phyloP scores from a whole-genome alignment of 2,888 invertebrate species.

The Axea sp. region DNA sequence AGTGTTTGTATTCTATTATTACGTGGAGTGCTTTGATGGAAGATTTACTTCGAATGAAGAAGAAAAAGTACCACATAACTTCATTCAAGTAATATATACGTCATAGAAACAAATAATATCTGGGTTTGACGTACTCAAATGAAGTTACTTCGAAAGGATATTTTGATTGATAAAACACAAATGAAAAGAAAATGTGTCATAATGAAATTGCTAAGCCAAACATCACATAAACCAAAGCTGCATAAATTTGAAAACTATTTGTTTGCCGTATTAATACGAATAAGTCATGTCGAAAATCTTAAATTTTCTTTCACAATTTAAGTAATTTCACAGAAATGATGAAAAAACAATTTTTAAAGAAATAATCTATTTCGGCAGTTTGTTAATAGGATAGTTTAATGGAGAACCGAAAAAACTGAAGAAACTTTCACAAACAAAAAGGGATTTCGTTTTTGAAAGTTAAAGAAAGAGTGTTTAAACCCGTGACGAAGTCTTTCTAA shows the following conservation, averaged over 20 bases:
- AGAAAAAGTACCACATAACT: slow-evolving; percentile 49
- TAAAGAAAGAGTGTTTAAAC: slow-evolving; percentile 16
- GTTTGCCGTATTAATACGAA: slow-evolving; percentile 16
- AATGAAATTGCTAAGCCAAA: slow-evolving; percentile 32
- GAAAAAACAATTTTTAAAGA: too few relatives aligned
- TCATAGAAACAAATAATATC: slow-evolving; percentile 22
- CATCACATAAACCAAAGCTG: slow-evolving; percentile 16
- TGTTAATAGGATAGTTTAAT: slow-evolving; percentile 16
- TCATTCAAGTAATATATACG: slow-evolving; percentile 36
- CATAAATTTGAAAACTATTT: slow-evolving; percentile 10
- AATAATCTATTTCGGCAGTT: slow-evolving; percentile 7
- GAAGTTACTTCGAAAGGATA: slow-evolving; percentile 3
- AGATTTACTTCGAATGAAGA: slow-evolving; percentile 37
- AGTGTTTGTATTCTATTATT: slow-evolving; percentile 62
- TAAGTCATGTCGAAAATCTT: too few relatives aligned
- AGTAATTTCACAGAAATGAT: too few relatives aligned
- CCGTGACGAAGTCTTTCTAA: slow-evolving; percentile 16
- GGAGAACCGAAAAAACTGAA: slow-evolving; percentile 9
- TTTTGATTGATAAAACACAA: slow-evolving; percentile 40
- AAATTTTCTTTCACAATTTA: too few relatives aligned
- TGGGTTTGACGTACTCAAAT: slow-evolving; percentile 23
- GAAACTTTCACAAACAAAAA: slow-evolving; percentile 20
- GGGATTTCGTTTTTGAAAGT: slow-evolving; percentile 29
- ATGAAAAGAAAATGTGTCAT: slow-evolving; percentile 30
- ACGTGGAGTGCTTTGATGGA: slow-evolving; percentile 51